Percentiles rank a stretch among this genome's conserved stretches.
Evolutionary conservation across 1,140 invertebrate species (phyloP).

Genomic region (Zaprionus gabonicus): DNA sequence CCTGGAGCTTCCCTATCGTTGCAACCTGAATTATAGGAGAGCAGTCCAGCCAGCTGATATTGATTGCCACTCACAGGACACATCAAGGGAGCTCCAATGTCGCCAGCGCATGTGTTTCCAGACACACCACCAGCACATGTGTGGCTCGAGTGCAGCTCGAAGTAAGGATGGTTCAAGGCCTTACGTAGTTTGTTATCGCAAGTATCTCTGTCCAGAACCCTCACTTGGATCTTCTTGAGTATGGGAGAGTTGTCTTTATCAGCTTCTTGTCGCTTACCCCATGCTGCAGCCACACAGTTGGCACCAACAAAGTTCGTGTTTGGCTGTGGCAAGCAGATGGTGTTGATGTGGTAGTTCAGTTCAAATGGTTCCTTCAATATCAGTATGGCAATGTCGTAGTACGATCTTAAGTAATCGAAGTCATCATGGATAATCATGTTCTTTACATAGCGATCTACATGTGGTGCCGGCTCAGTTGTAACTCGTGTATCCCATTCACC

Average conservation of each 20-base stretch:
- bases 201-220: not conserved
- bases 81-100: not conserved
- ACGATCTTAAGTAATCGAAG: not conserved
- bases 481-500: not conserved
- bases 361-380: not conserved
- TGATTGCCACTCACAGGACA: not conserved
- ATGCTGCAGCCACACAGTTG: not conserved
- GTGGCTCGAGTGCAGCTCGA: not conserved
- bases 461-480: not conserved
- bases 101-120: not conserved
- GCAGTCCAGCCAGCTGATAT: not conserved
- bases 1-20: not conserved
- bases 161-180: accelerated
- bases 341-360: not conserved
- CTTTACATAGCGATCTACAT: not conserved
- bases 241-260: not conserved
- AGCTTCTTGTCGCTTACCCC: not conserved
- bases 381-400: not conserved
- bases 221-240: not conserved
- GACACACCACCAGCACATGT: not conserved
- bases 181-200: not conserved
- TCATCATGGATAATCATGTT: not conserved
- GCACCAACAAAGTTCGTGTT: not conserved
- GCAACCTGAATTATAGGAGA: not conserved
- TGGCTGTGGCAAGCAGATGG: not conserved